Evolutionary conservation across 1,140 invertebrate species (phyloP).

Genomic region (Papilio machaon): DNA sequence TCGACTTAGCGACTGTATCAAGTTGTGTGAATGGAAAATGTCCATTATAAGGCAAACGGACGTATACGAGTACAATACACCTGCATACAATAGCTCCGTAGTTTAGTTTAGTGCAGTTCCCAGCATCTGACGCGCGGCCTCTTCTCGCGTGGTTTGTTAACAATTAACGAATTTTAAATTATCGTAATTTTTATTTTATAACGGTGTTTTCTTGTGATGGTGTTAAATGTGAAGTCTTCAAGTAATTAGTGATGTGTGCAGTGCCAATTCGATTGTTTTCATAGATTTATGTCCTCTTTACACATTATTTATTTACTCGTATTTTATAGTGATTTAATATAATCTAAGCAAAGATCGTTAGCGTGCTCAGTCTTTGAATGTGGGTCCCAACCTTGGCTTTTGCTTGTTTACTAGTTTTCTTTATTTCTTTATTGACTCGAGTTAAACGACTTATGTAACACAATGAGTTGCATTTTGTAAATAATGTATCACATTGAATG

Average conservation of each 20-base stretch:
- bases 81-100: slow-evolving; percentile 75
- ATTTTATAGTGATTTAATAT: slow-evolving; percentile 14
- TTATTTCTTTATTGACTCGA: slow-evolving; percentile 9
- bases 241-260: background rate
- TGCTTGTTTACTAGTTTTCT: slow-evolving; percentile 22
- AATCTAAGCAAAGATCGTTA: slow-evolving; percentile 10
- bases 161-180: slow-evolving; percentile 31
- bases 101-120: slow-evolving; percentile 71
- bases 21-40: slow-evolving; percentile 78
- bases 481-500: background rate
- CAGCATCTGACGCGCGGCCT: slow-evolving; percentile 73
- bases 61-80: slow-evolving; percentile 69
- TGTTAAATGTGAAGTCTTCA: background rate
- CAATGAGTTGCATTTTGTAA: background rate
- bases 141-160: slow-evolving; percentile 49
- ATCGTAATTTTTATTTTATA: slow-evolving; percentile 30
- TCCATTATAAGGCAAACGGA: slow-evolving; percentile 74
- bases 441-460: background rate
- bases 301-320: background rate
- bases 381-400: slow-evolving; percentile 30
- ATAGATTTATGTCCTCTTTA: background rate
- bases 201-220: background rate
- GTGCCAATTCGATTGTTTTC: slow-evolving; percentile 1
- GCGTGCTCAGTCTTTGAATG: slow-evolving; percentile 9
- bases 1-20: slow-evolving; percentile 57